Evolutionary conservation across 1,140 invertebrate genomes (phyloP).

Genomic region (Dreissena rostriformis): DNA sequence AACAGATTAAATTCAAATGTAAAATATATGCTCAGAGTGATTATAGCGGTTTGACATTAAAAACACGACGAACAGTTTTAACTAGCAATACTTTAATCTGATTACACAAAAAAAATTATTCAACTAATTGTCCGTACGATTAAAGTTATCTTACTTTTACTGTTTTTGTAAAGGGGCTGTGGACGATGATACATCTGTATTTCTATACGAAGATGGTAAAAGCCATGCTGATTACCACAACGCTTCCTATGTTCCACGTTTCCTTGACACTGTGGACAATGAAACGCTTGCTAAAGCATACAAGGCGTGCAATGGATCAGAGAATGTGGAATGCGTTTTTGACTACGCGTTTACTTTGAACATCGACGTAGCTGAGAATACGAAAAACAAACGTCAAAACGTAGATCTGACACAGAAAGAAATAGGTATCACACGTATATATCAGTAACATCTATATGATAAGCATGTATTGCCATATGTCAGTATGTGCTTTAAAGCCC

Average conservation of each 20-base stretch:
- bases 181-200: not conserved
- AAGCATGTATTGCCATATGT: no score
- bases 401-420: not conserved
- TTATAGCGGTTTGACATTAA: not conserved
- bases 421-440: not conserved
- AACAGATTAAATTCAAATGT: no score
- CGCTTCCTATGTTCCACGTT: not conserved
- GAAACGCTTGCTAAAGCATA: not conserved
- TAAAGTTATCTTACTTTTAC: not conserved
- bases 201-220: slow-evolving; percentile 4
- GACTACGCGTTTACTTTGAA: not conserved
- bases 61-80: not conserved
- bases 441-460: no score
- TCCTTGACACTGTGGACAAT: not conserved
- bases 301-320: slow-evolving; percentile 3
- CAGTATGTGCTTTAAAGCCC: no score
- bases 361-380: not conserved
- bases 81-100: not conserved
- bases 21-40: no score
- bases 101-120: no score
- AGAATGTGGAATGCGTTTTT: not conserved
- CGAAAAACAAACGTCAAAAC: not conserved
- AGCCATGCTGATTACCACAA: slow-evolving; percentile 1
- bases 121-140: no score
- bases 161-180: not conserved